Evolutionary conservation across 2,888 invertebrate genomes (phyloP).

Genomic region (Cybosia mesomella): DNA sequence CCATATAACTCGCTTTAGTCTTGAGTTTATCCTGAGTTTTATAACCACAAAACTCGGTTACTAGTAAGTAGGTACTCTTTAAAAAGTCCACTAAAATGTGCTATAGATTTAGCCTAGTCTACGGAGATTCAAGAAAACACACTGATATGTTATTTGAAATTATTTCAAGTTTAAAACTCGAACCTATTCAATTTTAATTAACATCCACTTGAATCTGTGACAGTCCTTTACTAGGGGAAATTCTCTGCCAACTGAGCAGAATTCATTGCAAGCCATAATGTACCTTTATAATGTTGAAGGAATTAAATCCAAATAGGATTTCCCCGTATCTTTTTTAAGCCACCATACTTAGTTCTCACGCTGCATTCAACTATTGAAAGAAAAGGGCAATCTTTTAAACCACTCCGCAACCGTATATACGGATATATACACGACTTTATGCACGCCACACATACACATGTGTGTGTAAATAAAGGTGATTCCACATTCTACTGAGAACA

Average conservation of each 20-base stretch:
- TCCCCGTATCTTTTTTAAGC: conserved; percentile 13
- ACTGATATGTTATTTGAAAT: not conserved
- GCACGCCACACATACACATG: not conserved
- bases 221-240: too few relatives aligned
- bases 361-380: conserved; percentile 15
- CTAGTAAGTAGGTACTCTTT: too few relatives aligned
- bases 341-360: conserved; percentile 13
- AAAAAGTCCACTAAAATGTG: not conserved
- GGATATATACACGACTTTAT: not conserved
- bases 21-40: too few relatives aligned
- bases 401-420: conserved; percentile 13
- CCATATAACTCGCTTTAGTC: too few relatives aligned
- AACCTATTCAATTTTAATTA: too few relatives aligned
- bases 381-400: conserved; percentile 18
- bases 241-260: too few relatives aligned
- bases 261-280: not conserved
- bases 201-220: too few relatives aligned
- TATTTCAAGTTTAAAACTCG: too few relatives aligned
- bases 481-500: not conserved
- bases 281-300: conserved; percentile 13
- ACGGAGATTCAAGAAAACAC: not conserved
- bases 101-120: not conserved
- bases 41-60: too few relatives aligned
- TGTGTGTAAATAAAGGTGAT: not conserved
- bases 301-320: conserved; percentile 20